Percentiles rank a stretch among this genome's conserved stretches.
phyloP scores from a whole-genome alignment of 2,113 vertebrate species.

The Azemiops feae region DNA sequence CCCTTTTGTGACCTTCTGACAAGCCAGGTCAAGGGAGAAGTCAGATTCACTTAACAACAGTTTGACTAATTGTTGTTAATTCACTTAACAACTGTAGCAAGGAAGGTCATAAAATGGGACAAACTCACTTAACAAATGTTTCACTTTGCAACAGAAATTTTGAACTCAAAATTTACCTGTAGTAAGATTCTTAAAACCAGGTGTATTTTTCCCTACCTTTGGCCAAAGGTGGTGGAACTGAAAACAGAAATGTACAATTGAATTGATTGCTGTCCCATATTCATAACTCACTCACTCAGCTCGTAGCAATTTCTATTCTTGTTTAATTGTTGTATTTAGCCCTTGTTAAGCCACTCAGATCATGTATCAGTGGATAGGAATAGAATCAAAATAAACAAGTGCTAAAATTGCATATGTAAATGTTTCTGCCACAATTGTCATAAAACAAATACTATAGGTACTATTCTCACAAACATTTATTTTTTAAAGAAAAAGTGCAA shows the following conservation, averaged over 20 bases:
- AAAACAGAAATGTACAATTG: constrained; percentile 32
- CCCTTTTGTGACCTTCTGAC: too few species aligned
- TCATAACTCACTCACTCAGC: not conserved
- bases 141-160: too few species aligned
- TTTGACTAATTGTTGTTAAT: too few species aligned
- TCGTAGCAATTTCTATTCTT: not conserved
- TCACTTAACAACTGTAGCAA: too few species aligned
- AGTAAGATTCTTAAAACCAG: not conserved
- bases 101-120: too few species aligned
- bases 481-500: not conserved
- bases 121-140: too few species aligned
- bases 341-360: not conserved
- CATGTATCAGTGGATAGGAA: not conserved
- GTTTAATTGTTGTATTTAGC: not conserved
- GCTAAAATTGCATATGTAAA: not conserved
- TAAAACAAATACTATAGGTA: not conserved
- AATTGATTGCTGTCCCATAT: not conserved
- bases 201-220: constrained; percentile 1
- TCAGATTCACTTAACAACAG: too few species aligned
- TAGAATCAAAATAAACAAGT: not conserved
- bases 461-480: not conserved
- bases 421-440: not conserved
- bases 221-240: constrained; percentile 8
- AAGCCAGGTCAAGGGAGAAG: too few species aligned
- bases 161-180: not conserved